Conservation (phyloP, 2,888 invertebrate species). For the Luffia ferchaultella region DNA sequence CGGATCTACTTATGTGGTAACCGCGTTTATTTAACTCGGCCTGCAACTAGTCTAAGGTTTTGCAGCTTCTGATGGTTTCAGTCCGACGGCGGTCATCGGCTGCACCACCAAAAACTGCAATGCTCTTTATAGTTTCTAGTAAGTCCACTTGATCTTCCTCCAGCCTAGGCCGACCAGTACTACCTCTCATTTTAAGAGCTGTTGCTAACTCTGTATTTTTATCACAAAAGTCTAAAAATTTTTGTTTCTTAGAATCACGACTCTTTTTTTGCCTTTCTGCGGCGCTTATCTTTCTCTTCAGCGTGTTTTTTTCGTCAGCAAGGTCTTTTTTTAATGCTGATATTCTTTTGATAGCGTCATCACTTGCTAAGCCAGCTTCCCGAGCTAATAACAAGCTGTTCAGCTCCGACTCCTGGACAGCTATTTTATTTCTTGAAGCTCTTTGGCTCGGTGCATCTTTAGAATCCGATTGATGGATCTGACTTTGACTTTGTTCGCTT, state of each 20-base stretch:
- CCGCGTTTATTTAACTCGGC: constrained; percentile 10
- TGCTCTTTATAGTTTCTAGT: constrained; percentile 6
- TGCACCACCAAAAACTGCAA: constrained; percentile 13
- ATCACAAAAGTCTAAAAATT: neutral
- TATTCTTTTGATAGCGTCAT: constrained; percentile 11
- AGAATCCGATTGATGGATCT: constrained; percentile 4
- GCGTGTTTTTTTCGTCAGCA: constrained; percentile 2
- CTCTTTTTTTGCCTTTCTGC: constrained; percentile 1
- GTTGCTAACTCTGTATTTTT: neutral
- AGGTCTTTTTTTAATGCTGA: constrained; percentile 9
- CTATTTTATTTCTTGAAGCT: constrained; percentile 11
- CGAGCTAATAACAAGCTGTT: constrained; percentile 11
- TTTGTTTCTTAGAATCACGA: neutral
- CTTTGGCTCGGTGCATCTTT: constrained; percentile 9
- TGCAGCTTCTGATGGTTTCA: constrained; percentile 13
- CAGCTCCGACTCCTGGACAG: constrained; percentile 10
- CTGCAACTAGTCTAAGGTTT: constrained; percentile 12
- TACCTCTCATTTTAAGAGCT: constrained; percentile 3
- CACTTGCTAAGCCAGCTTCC: constrained; percentile 11
- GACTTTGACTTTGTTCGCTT: neutral
- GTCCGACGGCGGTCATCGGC: constrained; percentile 14
- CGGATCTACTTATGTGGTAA: constrained; percentile 11
- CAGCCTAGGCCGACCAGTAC: constrained; percentile 8
- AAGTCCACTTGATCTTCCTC: constrained; percentile 5
- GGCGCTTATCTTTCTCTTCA: constrained; percentile 6